Conservation (phyloP, 2,888 invertebrate genomes). For the Dolichopus griseipennis region DNA sequence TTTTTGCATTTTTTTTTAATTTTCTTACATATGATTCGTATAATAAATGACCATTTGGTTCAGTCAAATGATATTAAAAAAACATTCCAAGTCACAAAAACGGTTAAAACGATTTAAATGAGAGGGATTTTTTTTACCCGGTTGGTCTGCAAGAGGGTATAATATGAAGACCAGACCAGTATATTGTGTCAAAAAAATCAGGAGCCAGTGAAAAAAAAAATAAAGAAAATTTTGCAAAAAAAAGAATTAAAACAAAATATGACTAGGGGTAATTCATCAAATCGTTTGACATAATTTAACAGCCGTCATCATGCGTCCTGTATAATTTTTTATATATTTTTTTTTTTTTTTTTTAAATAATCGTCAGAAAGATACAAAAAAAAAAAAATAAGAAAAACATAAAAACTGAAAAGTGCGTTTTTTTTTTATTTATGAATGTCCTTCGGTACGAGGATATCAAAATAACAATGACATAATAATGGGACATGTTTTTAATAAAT, state of each 20-base stretch:
- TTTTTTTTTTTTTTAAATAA: no score
- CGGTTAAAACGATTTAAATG: not conserved
- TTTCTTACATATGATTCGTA: not conserved
- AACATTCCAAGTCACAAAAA: not conserved
- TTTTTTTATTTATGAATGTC: no score
- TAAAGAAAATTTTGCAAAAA: no score
- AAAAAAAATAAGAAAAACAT: no score
- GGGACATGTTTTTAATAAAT: no score
- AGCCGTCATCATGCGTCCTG: slow-evolving; percentile 6
- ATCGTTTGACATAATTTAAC: slow-evolving; percentile 4
- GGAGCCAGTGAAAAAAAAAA: not conserved
- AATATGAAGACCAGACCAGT: no score
- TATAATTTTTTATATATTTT: not conserved
- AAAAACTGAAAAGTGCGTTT: no score
- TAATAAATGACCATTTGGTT: not conserved
- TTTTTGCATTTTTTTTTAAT: no score
- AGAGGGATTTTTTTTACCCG: not conserved
- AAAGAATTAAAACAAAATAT: not conserved
- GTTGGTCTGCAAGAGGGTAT: no score
- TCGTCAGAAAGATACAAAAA: no score
- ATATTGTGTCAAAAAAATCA: not conserved
- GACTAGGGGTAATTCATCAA: not conserved
- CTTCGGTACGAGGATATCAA: no score
- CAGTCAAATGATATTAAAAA: not conserved
- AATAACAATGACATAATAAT: no score